Base-by-base conservation (phyloP, 2,888 invertebrate species). In the Agrypnus murinus region DNA sequence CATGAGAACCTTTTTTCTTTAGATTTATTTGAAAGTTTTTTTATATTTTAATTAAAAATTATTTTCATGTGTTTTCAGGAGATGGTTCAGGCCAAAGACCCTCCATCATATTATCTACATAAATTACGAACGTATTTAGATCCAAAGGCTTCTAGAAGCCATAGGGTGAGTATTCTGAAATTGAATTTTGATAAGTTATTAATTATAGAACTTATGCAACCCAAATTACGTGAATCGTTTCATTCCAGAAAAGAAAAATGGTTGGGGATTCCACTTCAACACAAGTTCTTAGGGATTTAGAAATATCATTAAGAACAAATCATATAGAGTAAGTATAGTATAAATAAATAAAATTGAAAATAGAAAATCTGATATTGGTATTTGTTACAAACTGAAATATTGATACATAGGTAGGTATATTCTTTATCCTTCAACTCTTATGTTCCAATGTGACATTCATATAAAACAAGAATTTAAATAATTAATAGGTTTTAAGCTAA, bases 301-400 rank as follows among this genome's bases (percentile, higher is more conserved):
- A 99, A 90, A 99, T 99, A 84, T 99, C 98, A 50, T 88, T 99
- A 81, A 92, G 99, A 82, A 99, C 99, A 76, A 99, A 99, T 89
- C 97, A 97, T 87, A 99, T 99, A 85, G 99, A 99, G 96, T 97
- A 86, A 92, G 94, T 65, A 17, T 15, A 38, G 19, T 17, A 17
- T 59, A 19, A 17, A 14, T 62, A 12, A 45, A 45, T 45, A 12
- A n/a, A n/a, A n/a, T n/a, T n/a, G n/a, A n/a, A n/a, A n/a, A n/a
- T n/a, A n/a, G n/a, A n/a, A n/a, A n/a, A n/a, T n/a, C n/a, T n/a
- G n/a, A n/a, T n/a, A n/a, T n/a, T n/a, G n/a, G n/a, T n/a, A n/a
- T n/a, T n/a, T n/a, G n/a, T n/a, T n/a, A n/a, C n/a, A n/a, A n/a
- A n/a, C n/a, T n/a, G n/a, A n/a, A n/a, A n/a, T n/a, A n/a, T n/a